Evolutionary conservation across 2,888 invertebrate genomes (phyloP).

Genomic region (Siphlonurus alternatus): DNA sequence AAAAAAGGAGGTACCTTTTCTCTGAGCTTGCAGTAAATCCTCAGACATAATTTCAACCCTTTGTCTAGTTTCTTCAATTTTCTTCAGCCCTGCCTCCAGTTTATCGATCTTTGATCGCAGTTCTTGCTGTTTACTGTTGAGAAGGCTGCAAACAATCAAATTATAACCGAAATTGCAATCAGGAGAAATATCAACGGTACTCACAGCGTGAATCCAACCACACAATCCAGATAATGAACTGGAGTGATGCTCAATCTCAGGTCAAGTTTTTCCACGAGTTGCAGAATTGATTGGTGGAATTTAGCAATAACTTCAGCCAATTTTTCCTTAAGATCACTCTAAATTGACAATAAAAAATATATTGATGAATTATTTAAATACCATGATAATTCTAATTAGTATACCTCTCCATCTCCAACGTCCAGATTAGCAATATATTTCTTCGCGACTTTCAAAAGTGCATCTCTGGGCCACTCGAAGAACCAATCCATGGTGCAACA

Average conservation of each 20-base stretch:
- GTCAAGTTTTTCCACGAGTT: conserved; percentile 61
- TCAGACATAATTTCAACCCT: conserved; percentile 71
- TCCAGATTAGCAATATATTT: no score
- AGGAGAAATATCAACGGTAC: conserved; percentile 16
- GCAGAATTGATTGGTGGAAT: conserved; percentile 66
- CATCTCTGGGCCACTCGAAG: conserved; percentile 74
- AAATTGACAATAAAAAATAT: no score
- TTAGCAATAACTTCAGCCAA: conserved; percentile 55
- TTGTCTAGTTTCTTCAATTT: conserved; percentile 70
- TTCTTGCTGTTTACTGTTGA: conserved; percentile 52
- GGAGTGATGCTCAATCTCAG: conserved; percentile 78
- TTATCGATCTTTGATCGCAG: conserved; percentile 44
- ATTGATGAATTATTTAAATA: no score
- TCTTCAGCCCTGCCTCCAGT: conserved; percentile 62
- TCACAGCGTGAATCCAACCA: conserved; percentile 66
- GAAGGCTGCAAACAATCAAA: no score
- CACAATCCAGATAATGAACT: conserved; percentile 71
- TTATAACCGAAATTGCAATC: background rate
- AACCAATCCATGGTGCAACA: conserved; percentile 86
- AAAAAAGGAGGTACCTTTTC: conserved; percentile 21
- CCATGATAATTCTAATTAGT: no score
- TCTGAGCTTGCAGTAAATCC: conserved; percentile 61
- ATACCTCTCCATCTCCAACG: no score
- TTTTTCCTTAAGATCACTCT: background rate
- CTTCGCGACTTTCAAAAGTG: conserved; percentile 74